These are phyloP conservation scores for Etheostoma spectabile DNA, from an alignment of 2,113 vertebrate species.

Conservation along the genomic window DNA sequence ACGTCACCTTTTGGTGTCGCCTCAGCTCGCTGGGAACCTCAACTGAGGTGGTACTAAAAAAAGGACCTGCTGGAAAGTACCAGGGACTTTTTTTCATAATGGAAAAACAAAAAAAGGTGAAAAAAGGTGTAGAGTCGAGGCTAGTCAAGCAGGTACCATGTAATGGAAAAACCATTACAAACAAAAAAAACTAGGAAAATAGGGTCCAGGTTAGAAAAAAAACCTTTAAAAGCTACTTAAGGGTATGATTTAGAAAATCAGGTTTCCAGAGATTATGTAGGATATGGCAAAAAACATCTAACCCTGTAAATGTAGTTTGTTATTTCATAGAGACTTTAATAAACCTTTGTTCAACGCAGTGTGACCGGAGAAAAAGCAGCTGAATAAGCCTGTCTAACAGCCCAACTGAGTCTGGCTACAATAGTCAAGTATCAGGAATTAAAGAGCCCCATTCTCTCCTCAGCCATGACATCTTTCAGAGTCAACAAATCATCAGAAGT, in stretches of 20 bases:
- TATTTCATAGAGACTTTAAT: conserved; percentile 5
- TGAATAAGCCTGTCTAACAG: conserved; percentile 37
- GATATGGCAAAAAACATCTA: neutral
- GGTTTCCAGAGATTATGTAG: neutral
- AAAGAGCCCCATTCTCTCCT: conserved; percentile 57
- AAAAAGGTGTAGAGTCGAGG: no score
- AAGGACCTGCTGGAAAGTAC: no score
- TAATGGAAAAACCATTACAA: no score
- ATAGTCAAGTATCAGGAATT: conserved; percentile 44
- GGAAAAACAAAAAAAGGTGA: no score
- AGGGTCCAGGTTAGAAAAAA: no score
- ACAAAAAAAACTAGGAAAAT: no score
- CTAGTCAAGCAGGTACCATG: no score
- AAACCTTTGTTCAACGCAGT: conserved; percentile 12
- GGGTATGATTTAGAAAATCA: neutral
- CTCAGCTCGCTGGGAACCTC: no score
- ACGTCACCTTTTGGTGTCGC: no score
- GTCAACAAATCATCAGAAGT: conserved; percentile 58
- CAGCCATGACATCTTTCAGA: conserved; percentile 40
- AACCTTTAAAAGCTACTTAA: neutral
- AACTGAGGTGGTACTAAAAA: no score
- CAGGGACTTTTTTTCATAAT: no score
- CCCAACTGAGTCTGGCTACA: conserved; percentile 29
- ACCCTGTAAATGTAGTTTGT: neutral
- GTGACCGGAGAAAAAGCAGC: conserved; percentile 14